These are phyloP conservation scores for Cherax destructor DNA, from an alignment of 1,140 invertebrate species.

Conservation along the genomic window DNA sequence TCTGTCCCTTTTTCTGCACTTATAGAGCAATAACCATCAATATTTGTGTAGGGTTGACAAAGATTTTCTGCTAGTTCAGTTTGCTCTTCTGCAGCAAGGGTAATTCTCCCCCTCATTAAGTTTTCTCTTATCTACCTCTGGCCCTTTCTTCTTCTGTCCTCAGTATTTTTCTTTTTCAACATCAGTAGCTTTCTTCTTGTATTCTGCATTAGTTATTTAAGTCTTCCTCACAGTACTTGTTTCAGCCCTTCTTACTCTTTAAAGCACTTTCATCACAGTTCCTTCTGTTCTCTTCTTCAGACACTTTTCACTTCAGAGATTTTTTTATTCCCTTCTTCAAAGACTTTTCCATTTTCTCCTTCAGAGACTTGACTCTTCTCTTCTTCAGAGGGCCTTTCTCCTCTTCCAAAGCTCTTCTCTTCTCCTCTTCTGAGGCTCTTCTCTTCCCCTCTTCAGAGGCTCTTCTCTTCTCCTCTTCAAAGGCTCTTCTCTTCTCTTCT, in stretches of 20 bases:
- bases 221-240: constrained; percentile 1
- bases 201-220: not conserved
- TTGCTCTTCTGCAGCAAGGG: not conserved
- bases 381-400: not conserved
- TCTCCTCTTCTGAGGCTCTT: constrained; percentile 19
- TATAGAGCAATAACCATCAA: constrained; percentile 18
- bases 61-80: not conserved
- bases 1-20: constrained; percentile 21
- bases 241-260: not conserved
- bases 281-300: too few relatives aligned
- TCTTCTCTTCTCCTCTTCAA: constrained; percentile 14
- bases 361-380: not conserved
- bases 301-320: too few relatives aligned
- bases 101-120: not conserved
- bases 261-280: too few relatives aligned
- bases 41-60: not conserved
- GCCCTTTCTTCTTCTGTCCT: not conserved
- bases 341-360: too few relatives aligned
- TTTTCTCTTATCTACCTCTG: constrained; percentile 9
- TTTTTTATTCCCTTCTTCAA: too few relatives aligned
- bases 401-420: not conserved
- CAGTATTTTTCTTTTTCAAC: not conserved
- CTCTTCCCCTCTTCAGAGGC: constrained; percentile 15
- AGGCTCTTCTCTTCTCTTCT: not conserved
- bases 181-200: not conserved